These are phyloP conservation scores for Melanaphis sacchari DNA, from an alignment of 1,140 invertebrate species.

Conservation along the genomic window DNA sequence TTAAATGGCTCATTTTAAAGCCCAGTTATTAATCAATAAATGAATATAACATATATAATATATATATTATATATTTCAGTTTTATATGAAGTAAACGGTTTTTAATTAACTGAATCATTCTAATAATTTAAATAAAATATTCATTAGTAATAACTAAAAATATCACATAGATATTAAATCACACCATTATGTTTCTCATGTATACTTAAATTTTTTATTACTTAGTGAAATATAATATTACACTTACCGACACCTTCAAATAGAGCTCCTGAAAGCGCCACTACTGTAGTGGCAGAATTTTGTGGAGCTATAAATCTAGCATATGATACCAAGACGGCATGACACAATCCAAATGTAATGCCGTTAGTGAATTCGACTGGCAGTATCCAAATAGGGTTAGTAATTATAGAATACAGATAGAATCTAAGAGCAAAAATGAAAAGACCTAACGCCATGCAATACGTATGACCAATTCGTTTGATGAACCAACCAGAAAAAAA, in stretches of 20 bases:
- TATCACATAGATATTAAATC: no score
- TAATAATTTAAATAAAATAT: no score
- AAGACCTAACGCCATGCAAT: conserved; percentile 82
- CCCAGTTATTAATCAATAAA: not conserved
- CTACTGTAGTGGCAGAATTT: conserved; percentile 85
- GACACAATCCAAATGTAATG: conserved; percentile 86
- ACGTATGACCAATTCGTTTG: conserved; percentile 80
- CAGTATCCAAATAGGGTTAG: conserved; percentile 82
- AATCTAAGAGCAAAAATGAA: conserved; percentile 78
- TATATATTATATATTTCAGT: no score
- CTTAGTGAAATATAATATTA: not conserved
- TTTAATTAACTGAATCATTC: no score
- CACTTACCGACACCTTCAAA: conserved; percentile 81
- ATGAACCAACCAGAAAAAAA: conserved; percentile 80
- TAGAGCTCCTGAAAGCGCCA: conserved; percentile 83
- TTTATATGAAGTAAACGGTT: no score
- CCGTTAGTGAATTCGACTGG: conserved; percentile 87
- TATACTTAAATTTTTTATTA: not conserved
- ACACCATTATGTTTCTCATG: not conserved
- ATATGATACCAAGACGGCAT: conserved; percentile 88
- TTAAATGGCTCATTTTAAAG: no score
- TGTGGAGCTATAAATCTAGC: conserved; percentile 82
- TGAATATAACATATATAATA: no score
- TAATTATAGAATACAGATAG: conserved; percentile 80
- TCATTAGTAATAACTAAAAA: no score